These are phyloP conservation scores for Auanema freiburgensis DNA, from an alignment of 2,888 invertebrate genomes.

Conservation along the genomic window DNA sequence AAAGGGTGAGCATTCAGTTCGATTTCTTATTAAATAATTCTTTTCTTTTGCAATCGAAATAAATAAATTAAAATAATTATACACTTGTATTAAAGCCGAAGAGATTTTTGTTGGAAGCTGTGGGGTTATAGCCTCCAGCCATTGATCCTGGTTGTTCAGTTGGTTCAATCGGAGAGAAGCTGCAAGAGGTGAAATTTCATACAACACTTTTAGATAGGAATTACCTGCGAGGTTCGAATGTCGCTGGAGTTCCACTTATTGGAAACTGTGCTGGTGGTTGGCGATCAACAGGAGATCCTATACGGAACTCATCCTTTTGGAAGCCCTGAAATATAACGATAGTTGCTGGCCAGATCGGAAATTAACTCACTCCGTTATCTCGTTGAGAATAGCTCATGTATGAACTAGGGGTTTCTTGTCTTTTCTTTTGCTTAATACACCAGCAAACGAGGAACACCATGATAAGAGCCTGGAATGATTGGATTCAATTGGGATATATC, in stretches of 20 bases:
- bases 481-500: neutral
- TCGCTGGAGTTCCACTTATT: slow-evolving; percentile 12
- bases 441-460: slow-evolving; percentile 48
- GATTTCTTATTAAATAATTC: no score
- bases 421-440: slow-evolving; percentile 46
- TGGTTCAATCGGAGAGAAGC: slow-evolving; percentile 14
- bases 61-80: neutral
- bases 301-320: slow-evolving; percentile 20
- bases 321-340: slow-evolving; percentile 12
- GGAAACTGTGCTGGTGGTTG: slow-evolving; percentile 9
- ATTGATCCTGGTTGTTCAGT: no score
- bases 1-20: no score
- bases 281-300: slow-evolving; percentile 16
- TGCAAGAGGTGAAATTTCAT: no score
- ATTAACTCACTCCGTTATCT: neutral
- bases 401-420: slow-evolving; percentile 19
- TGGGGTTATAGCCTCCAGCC: no score
- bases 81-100: slow-evolving; percentile 25
- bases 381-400: neutral
- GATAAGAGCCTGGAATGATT: slow-evolving; percentile 26
- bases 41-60: no score
- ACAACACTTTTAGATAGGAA: no score
- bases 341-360: neutral
- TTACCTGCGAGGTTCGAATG: slow-evolving; percentile 16
- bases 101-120: neutral